Evolutionary conservation across 2,797 vertebrate genomes (phyloP).

Genomic region (Sebastes taczanowskii): DNA sequence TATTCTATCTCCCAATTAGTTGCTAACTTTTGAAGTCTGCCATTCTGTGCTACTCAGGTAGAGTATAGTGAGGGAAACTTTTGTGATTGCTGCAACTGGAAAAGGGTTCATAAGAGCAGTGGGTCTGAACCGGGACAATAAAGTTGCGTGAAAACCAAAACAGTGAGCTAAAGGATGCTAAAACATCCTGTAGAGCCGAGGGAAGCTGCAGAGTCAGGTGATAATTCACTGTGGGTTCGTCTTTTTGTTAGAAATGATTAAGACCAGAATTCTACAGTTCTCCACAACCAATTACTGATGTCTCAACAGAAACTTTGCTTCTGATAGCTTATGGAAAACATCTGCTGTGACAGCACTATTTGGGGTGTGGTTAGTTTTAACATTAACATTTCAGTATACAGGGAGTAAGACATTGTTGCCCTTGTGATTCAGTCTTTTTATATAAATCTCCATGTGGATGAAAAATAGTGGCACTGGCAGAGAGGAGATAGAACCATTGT

Average conservation of each 20-base stretch:
- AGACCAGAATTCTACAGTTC: too few relatives aligned
- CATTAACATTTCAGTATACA: neutral
- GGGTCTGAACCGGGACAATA: neutral
- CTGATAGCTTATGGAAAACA: neutral
- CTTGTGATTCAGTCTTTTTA: neutral
- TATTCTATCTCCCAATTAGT: too few relatives aligned
- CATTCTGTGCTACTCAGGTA: too few relatives aligned
- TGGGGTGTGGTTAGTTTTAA: neutral
- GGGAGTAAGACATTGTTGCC: neutral
- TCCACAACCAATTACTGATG: neutral
- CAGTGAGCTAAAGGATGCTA: too few relatives aligned
- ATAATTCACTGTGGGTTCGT: too few relatives aligned
- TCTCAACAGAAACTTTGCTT: neutral
- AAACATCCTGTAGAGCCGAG: too few relatives aligned
- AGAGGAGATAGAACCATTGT: neutral
- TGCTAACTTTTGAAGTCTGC: neutral
- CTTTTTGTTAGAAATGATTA: too few relatives aligned
- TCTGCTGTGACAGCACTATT: neutral
- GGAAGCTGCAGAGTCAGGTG: too few relatives aligned
- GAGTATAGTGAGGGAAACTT: neutral
- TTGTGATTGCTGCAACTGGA: neutral
- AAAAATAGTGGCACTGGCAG: neutral
- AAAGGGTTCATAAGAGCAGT: neutral
- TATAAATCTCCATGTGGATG: neutral
- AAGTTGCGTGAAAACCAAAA: too few relatives aligned